These are phyloP conservation scores for Xiphorhynchus elegans DNA, from an alignment of 2,113 vertebrate species.

Conservation along the genomic window DNA sequence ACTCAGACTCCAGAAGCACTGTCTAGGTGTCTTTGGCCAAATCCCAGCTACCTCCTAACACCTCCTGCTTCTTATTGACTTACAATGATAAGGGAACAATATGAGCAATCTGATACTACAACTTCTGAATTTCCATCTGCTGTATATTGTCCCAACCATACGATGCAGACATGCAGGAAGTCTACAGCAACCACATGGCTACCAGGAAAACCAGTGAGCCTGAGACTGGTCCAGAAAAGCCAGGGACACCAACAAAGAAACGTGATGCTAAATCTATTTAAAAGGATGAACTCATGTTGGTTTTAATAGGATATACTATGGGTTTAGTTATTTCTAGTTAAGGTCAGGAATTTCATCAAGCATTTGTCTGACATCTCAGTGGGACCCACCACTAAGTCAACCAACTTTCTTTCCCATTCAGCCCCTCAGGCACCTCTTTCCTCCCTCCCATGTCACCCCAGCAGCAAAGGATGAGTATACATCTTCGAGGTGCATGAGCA, in stretches of 20 bases:
- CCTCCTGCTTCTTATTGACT: not conserved
- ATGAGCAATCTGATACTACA: not conserved
- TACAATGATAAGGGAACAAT: not conserved
- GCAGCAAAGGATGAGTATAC: not conserved
- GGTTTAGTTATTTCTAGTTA: not conserved
- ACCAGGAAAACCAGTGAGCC: not conserved
- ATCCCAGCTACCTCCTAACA: not conserved
- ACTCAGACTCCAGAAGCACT: not conserved
- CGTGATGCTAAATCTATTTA: not conserved
- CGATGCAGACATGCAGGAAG: rapidly evolving
- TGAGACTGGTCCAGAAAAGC: not conserved
- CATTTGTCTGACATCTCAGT: not conserved
- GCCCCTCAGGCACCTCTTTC: not conserved
- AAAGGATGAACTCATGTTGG: rapidly evolving
- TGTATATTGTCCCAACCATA: not conserved
- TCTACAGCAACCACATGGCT: rapidly evolving
- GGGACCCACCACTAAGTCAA: not conserved
- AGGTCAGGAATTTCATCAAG: not conserved
- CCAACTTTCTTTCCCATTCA: not conserved
- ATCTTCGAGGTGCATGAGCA: rapidly evolving
- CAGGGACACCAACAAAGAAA: not conserved
- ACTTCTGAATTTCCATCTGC: not conserved
- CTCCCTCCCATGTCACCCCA: not conserved
- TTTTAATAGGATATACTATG: not conserved
- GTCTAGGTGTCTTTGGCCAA: not conserved